Percentiles rank a stretch among this genome's conserved stretches.
Conservation (phyloP, 1,140 invertebrate genomes). For the Ips nitidus region DNA sequence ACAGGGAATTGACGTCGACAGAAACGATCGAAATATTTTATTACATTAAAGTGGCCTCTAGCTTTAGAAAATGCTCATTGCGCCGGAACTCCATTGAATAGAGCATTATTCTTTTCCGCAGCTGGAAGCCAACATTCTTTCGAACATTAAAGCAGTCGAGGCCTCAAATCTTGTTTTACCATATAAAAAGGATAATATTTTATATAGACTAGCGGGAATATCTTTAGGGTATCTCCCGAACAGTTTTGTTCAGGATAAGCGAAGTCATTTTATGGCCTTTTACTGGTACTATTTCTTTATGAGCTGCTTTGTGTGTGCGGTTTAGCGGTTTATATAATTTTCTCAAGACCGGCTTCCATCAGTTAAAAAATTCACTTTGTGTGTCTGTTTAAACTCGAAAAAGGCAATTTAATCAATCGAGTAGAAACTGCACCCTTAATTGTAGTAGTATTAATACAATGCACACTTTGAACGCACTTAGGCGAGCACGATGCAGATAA, state of each 20-base stretch:
- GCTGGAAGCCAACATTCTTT: slow-evolving; percentile 9
- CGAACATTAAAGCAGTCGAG: slow-evolving; percentile 9
- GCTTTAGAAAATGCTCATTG: too few relatives aligned
- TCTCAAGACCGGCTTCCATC: background rate
- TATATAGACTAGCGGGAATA: slow-evolving; percentile 11
- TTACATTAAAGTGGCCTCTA: too few relatives aligned
- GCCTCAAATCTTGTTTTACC: slow-evolving; percentile 25
- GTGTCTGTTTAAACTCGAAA: background rate
- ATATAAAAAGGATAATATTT: slow-evolving; percentile 29
- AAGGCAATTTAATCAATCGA: background rate
- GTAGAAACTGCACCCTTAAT: slow-evolving; percentile 3
- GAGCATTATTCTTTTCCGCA: background rate
- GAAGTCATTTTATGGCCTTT: too few relatives aligned
- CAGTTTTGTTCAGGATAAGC: background rate
- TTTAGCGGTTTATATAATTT: background rate
- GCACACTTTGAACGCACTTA: background rate
- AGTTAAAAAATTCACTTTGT: background rate
- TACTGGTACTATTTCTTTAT: too few relatives aligned
- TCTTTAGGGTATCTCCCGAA: background rate
- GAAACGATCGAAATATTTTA: too few relatives aligned
- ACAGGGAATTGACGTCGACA: too few relatives aligned
- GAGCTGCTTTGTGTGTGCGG: background rate
- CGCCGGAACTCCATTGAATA: too few relatives aligned
- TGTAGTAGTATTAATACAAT: slow-evolving; percentile 8
- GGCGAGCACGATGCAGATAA: background rate